A percentile compares a stretch with the other conserved stretches of the same genome.
Evolutionary conservation across 1,140 invertebrate genomes (phyloP).

Genomic region (Prorops nasuta): DNA sequence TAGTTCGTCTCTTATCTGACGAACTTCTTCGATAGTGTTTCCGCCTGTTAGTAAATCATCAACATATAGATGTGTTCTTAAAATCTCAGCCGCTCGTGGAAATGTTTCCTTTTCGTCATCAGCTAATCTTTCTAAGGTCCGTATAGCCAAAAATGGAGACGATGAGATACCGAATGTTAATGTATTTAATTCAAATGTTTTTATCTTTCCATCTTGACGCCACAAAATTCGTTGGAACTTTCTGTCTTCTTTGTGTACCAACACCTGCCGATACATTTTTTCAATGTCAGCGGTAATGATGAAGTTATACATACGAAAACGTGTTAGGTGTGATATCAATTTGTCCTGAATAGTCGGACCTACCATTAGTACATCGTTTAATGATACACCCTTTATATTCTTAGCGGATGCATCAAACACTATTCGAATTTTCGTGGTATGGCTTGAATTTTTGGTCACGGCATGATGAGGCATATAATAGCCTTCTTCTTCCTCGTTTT

Average conservation of each 20-base stretch:
- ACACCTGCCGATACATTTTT: constrained; percentile 50
- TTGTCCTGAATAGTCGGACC: too few relatives aligned
- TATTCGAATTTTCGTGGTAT: not conserved
- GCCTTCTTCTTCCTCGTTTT: not conserved
- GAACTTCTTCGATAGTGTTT: not conserved
- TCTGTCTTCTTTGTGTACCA: constrained; percentile 31
- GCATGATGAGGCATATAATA: constrained; percentile 10
- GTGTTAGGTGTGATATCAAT: too few relatives aligned
- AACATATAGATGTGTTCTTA: not conserved
- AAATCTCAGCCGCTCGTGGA: not conserved
- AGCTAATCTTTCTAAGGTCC: not conserved
- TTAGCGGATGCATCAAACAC: constrained; percentile 5
- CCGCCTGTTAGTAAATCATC: not conserved
- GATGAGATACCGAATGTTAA: not conserved
- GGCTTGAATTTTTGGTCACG: not conserved
- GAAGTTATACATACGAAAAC: constrained; percentile 22
- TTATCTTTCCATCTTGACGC: constrained; percentile 6
- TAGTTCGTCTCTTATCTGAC: not conserved
- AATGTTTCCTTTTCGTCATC: not conserved
- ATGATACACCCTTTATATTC: constrained; percentile 14
- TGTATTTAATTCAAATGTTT: not conserved
- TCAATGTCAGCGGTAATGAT: constrained; percentile 41
- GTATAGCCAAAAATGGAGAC: not conserved
- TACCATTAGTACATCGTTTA: constrained; percentile 33
- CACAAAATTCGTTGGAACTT: constrained; percentile 42